phyloP scores from a whole-genome alignment of 2,888 invertebrate species.

The Oscheius sp. region DNA sequence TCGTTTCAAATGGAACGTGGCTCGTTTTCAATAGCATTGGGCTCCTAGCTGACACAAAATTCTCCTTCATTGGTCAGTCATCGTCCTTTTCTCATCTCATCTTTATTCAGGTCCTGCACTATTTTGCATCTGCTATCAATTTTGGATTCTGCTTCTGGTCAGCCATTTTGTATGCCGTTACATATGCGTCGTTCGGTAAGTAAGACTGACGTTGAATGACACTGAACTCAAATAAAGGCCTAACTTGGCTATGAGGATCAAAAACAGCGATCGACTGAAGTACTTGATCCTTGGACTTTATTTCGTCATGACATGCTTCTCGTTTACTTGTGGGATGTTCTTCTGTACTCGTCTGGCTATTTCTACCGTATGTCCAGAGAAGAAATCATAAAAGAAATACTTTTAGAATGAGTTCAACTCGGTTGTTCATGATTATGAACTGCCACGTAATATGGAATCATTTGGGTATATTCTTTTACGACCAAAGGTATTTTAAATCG shows the following conservation, averaged over 20 bases:
- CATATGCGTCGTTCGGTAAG: constrained; percentile 18
- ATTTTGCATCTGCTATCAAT: constrained; percentile 17
- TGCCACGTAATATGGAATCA: neutral
- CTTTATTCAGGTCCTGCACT: too few relatives aligned
- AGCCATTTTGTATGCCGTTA: constrained; percentile 15
- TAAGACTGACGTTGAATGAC: neutral
- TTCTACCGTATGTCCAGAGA: neutral
- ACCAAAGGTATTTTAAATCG: constrained; percentile 7
- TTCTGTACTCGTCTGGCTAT: constrained; percentile 6
- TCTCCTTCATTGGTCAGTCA: constrained; percentile 17
- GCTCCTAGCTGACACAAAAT: neutral
- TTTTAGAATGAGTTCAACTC: neutral
- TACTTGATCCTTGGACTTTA: neutral
- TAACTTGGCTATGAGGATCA: neutral
- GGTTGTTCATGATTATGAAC: neutral
- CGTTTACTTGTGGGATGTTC: constrained; percentile 9
- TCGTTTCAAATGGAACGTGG: constrained; percentile 16
- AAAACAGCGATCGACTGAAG: neutral
- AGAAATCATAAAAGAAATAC: neutral
- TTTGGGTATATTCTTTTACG: constrained; percentile 17
- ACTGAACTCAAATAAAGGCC: neutral
- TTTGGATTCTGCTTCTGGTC: constrained; percentile 17
- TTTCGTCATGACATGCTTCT: constrained; percentile 4
- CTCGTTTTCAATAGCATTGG: constrained; percentile 16
- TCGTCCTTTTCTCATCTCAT: too few relatives aligned